Base-by-base conservation (phyloP, 1,140 invertebrate genomes). In the Drosophila asahinai region DNA sequence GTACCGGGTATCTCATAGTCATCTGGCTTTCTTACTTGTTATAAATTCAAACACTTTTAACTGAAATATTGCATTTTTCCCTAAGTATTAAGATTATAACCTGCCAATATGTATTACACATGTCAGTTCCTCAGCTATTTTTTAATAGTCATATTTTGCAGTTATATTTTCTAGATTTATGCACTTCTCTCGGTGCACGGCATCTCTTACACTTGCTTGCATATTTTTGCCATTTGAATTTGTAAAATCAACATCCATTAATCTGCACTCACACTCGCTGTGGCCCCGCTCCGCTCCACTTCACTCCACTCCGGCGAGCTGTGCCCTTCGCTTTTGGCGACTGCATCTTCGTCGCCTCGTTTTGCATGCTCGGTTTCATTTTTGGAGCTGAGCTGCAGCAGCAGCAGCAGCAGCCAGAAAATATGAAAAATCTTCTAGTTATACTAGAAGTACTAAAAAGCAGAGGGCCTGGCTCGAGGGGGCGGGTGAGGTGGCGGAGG, bases 181-280 rank as follows among this genome's bases (percentile, higher is more conserved):
- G 1, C 4, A n/a, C 42, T 77, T 68, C 57, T 67, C 38, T 25
- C 49, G n/a, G 75, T 77, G 74, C 19, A 27, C n/a, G 62, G 86
- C 84, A 89, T 89, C 86, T 79, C 79, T 90, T 89, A 81, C 86
- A 90, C 79, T 87, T 90, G 82, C 86, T 86, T 90, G 86, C 86
- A 90, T 90, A 90, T 90, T 90, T 90, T 90, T 90, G 86, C 86
- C 86, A 90, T 90, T 90, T 90, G 86, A 90, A 90, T 90, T 90
- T 90, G 86, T 90, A 90, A 90, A 90, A 90, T 90, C 86, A 90
- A 90, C 86, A 90, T 90, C 86, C 86, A 90, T 90, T 90, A 90
- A 90, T 90, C 86, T 90, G 81, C 73, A 80, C 82, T 77, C 81
- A 71, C 77, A 80, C 74, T 62, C 59, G 66, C 55, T 27, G 40